Conservation (phyloP, 2,797 vertebrate species). For the Lepilemur septentrionalis region DNA sequence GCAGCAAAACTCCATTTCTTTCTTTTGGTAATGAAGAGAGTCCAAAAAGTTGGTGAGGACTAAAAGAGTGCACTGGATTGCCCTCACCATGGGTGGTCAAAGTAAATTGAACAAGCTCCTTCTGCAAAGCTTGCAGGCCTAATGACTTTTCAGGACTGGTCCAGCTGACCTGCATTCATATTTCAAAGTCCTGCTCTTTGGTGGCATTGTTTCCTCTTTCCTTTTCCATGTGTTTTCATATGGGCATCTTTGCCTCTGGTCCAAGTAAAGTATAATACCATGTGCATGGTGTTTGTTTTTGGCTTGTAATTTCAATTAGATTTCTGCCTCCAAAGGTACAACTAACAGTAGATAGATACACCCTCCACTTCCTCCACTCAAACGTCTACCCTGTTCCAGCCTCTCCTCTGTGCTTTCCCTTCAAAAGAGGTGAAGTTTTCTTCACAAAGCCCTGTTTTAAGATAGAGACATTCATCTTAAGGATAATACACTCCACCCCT, state of each 20-base stretch:
- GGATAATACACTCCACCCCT: background rate
- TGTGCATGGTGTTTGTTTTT: fast-evolving
- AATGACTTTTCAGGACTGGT: background rate
- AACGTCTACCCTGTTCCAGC: background rate
- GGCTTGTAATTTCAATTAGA: background rate
- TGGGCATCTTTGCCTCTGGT: background rate
- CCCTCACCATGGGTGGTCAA: background rate
- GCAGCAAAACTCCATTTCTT: background rate
- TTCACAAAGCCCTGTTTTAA: background rate
- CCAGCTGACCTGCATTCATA: background rate
- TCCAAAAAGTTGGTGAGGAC: background rate
- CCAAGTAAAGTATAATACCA: background rate
- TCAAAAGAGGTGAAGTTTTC: background rate
- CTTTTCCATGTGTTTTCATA: background rate
- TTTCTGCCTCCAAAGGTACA: background rate
- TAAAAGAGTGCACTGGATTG: background rate
- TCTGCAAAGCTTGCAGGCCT: background rate
- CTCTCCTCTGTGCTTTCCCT: background rate
- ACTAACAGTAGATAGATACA: too few species aligned
- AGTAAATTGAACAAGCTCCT: background rate
- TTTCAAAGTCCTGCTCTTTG: background rate
- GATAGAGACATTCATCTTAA: background rate
- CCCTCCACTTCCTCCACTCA: background rate
- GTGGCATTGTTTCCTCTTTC: background rate
- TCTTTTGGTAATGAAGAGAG: background rate